A percentile compares a stretch with the other conserved stretches of the same genome.
Evolutionary conservation across 1,140 invertebrate genomes (phyloP).

Genomic region (Trialeurodes vaporariorum): DNA sequence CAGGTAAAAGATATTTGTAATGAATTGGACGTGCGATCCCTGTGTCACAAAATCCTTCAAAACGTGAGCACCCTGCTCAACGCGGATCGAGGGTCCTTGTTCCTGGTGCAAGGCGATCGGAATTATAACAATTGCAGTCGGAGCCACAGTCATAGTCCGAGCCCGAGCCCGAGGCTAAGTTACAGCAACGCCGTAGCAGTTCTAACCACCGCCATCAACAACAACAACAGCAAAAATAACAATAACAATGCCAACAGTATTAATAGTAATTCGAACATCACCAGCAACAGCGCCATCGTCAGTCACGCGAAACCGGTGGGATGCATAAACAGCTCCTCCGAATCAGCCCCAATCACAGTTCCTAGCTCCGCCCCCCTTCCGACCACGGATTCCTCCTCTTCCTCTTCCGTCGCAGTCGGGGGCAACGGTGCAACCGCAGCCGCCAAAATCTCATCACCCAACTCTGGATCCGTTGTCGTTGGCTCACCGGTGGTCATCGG

Average conservation of each 20-base stretch:
- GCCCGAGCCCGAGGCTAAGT: constrained; percentile 1
- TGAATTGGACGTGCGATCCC: constrained; percentile 80
- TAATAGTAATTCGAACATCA: neutral
- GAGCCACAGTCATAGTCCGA: constrained; percentile 2
- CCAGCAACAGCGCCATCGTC: constrained; percentile 4
- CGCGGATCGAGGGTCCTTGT: constrained; percentile 85
- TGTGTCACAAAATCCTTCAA: constrained; percentile 93
- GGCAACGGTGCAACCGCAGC: constrained; percentile 13
- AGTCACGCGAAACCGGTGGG: neutral
- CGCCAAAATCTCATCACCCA: neutral
- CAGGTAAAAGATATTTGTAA: constrained; percentile 93
- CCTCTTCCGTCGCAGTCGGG: no score
- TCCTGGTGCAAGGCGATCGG: constrained; percentile 74
- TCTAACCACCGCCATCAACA: constrained; percentile 8
- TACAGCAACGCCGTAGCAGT: constrained; percentile 13
- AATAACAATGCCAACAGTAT: constrained; percentile 13
- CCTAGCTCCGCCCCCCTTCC: neutral
- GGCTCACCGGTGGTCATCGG: constrained; percentile 18
- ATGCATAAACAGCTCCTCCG: no score
- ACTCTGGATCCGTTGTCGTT: constrained; percentile 19
- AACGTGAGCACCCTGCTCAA: constrained; percentile 85
- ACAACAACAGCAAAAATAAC: no score
- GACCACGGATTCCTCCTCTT: constrained; percentile 11
- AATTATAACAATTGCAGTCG: constrained; percentile 9
- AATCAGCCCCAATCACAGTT: neutral